phyloP scores from a whole-genome alignment of 2,113 vertebrate genomes.

The Zosterops japonicus region DNA sequence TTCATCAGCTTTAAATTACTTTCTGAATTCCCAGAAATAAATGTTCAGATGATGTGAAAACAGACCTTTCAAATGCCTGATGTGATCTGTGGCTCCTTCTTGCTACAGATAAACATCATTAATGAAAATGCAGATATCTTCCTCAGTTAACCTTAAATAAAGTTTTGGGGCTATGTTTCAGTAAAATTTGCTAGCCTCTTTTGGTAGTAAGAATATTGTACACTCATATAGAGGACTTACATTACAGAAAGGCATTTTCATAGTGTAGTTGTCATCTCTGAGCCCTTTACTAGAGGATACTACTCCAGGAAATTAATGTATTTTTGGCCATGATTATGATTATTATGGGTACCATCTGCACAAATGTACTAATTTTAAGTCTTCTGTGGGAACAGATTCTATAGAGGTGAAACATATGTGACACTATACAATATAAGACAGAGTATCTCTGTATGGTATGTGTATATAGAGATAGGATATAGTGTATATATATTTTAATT shows the following conservation, averaged over 20 bases:
- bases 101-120: not conserved
- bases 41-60: not conserved
- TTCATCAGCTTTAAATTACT: not conserved
- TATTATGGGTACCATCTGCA: not conserved
- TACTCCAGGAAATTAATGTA: not conserved
- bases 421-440: not conserved
- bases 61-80: not conserved
- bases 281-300: not conserved
- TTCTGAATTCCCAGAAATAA: not conserved
- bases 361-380: not conserved
- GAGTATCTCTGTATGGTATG: not conserved
- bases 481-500: not conserved
- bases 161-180: not conserved
- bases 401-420: not conserved
- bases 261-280: not conserved
- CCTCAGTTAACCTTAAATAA: not conserved
- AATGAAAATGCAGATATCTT: not conserved
- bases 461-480: not conserved
- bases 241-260: not conserved
- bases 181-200: not conserved
- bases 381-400: not conserved
- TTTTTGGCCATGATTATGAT: not conserved
- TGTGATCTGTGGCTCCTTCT: not conserved
- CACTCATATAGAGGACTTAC: not conserved
- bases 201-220: not conserved